Evolutionary conservation across 1,140 invertebrate genomes (phyloP), one percentile per base, ranked within the genome.

Genomic region (Nymphalis io): DNA sequence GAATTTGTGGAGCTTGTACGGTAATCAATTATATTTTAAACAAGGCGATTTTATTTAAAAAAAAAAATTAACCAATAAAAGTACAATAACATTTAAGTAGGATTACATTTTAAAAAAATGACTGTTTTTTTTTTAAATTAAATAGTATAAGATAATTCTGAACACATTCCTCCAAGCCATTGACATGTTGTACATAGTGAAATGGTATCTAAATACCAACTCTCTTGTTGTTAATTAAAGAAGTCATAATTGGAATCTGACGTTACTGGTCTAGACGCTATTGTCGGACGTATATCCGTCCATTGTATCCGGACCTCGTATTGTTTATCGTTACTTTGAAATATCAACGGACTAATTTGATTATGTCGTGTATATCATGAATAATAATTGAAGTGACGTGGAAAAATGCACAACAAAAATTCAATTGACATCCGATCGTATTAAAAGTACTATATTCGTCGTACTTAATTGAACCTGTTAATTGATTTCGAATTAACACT

Each of bases 301-400:
- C 71, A 75, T 78, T 78, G 75, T 78, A 82, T 88, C 86, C 84
- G 85, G 75, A 78, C 78, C 77, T 80, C 84, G 80, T 79, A 83
- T 83, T 78, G 76, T 76, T 75, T 70, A 67, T 60, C 64, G 72
- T 72, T 74, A 67, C 60, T 78, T 74, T 71, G 63, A 74, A 80
- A 81, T 83, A 75, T 75, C 80, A 78, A 83, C 82, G 70, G 68
- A 23, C 27, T 62, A 64, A 64, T 74, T 68, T 68, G 23, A 55
- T 55, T 55, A 55, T 27, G 51, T 55, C 51, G 21, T 21, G 51
- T 55, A 55, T 55, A 27, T 55, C 51, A 55, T 55, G 15, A 23
- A 71, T 59, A 70, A 60, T 68, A 57, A 57, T 48, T 27, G 46
- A 18, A 4, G 23, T 4, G 27, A 33, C 27, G 27, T 33, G 27